Conservation (phyloP, 2,888 invertebrate genomes). For the Andrena hattorfiana region DNA sequence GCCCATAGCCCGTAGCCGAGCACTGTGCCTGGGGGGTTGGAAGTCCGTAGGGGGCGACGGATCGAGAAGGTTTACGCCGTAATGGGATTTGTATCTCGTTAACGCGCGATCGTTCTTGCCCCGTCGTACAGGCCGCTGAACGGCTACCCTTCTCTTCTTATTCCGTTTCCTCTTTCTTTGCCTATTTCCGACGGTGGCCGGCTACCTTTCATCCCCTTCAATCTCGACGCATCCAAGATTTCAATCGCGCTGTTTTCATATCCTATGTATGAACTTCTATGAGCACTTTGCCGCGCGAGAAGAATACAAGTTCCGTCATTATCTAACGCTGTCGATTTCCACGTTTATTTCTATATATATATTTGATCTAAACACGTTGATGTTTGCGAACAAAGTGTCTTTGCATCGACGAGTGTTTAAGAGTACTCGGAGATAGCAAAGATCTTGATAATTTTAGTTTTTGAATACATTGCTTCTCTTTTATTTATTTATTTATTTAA, state of each 20-base stretch:
- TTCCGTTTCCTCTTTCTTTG: constrained; percentile 54
- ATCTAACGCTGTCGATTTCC: no score
- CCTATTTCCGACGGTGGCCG: constrained; percentile 56
- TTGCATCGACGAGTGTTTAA: no score
- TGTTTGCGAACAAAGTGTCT: no score
- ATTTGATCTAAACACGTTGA: no score
- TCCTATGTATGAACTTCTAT: no score
- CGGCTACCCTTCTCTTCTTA: constrained; percentile 61
- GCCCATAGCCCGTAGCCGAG: constrained; percentile 78
- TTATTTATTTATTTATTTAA: no score
- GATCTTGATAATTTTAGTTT: no score
- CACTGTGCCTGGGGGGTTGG: constrained; percentile 74
- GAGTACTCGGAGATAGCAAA: no score
- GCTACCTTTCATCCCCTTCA: constrained; percentile 33
- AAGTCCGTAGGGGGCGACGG: constrained; percentile 83
- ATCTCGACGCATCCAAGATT: constrained; percentile 26
- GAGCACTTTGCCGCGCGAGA: no score
- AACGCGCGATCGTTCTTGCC: constrained; percentile 84
- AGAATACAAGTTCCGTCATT: no score
- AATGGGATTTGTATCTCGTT: constrained; percentile 85
- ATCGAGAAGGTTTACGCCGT: constrained; percentile 84
- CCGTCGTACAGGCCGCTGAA: constrained; percentile 78
- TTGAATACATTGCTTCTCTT: no score
- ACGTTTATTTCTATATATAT: no score
- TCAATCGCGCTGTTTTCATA: constrained; percentile 76